phyloP scores from a whole-genome alignment of 92 coral and sea anemone species.

The Siderastrea radians region DNA sequence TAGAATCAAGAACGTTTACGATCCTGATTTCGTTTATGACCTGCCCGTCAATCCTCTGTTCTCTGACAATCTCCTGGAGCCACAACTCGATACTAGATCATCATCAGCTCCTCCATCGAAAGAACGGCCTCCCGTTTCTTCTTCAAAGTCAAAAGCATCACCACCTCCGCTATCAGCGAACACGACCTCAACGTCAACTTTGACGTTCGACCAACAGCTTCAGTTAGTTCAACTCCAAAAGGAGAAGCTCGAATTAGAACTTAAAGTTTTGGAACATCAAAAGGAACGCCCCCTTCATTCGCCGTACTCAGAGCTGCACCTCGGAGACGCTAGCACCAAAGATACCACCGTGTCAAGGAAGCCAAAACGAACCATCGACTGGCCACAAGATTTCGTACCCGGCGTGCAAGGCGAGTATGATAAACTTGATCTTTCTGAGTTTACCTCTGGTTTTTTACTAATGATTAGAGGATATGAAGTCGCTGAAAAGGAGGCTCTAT shows the following conservation, averaged over 20 bases:
- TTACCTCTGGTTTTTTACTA: not conserved
- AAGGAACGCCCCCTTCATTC: not conserved
- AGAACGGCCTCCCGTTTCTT: not conserved
- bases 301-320: not conserved
- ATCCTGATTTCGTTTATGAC: constrained; percentile 5
- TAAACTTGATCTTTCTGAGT: not conserved
- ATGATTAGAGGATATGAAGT: not conserved
- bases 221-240: not conserved
- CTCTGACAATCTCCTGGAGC: not conserved
- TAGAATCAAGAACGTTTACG: not conserved
- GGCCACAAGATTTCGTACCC: not conserved
- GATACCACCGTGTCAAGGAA: not conserved
- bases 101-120: not conserved
- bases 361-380: constrained; percentile 1
- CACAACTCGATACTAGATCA: not conserved
- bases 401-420: constrained; percentile 3
- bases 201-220: not conserved
- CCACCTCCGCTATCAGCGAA: not conserved
- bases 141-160: not conserved
- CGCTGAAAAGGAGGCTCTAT: not conserved
- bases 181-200: not conserved
- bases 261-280: not conserved
- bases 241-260: not conserved
- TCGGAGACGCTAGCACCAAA: not conserved
- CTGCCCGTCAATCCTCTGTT: constrained; percentile 1